Evolutionary conservation across 2,113 vertebrate species (phyloP).

Genomic region (Mustela lutreola): DNA sequence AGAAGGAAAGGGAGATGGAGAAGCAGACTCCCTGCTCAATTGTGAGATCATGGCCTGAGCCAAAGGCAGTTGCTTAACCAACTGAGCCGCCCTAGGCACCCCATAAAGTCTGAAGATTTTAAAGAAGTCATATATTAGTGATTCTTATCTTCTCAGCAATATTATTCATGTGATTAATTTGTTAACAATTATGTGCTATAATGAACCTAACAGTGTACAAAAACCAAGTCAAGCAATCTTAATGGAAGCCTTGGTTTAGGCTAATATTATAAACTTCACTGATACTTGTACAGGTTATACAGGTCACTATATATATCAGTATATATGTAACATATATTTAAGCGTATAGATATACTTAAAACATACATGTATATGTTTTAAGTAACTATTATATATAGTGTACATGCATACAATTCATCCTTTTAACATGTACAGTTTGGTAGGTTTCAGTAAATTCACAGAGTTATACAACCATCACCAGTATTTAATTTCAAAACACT

Average conservation of each 20-base stretch:
- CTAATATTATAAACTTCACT: background rate
- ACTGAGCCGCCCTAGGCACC: background rate
- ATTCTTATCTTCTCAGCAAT: background rate
- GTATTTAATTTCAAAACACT: constrained; percentile 22
- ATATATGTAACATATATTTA: background rate
- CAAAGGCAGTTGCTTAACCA: background rate
- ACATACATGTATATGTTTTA: background rate
- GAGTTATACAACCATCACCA: background rate
- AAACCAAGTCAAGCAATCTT: background rate
- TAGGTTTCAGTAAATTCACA: constrained; percentile 9
- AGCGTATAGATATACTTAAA: too few relatives aligned
- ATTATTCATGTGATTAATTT: background rate
- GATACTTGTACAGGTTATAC: background rate
- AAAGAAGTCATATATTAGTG: background rate
- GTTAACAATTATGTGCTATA: background rate
- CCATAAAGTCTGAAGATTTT: background rate
- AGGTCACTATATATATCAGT: background rate
- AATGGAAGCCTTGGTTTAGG: background rate
- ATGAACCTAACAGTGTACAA: background rate
- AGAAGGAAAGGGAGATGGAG: background rate
- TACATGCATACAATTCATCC: background rate
- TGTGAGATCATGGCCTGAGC: background rate
- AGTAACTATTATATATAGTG: background rate
- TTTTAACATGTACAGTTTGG: background rate
- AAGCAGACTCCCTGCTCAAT: background rate